Evolutionary conservation across 2,888 invertebrate species (phyloP), one percentile per base, ranked within the genome.

Genomic region (Empis stercorea): DNA sequence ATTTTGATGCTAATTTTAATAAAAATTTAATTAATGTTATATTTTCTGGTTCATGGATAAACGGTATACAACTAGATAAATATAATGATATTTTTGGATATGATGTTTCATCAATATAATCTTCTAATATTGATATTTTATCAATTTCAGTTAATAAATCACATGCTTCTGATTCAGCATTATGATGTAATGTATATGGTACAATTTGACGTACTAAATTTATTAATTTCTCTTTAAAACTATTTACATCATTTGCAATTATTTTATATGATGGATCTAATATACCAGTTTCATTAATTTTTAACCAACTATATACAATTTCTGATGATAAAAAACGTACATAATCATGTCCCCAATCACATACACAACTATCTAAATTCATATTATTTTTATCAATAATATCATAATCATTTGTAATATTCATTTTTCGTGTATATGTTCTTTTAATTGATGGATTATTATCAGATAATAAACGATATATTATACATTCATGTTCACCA

Each of bases 321-420:
- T 84, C 84, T 43, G 77, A 78, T 58, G 84, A 83, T 44, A 85
- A 71, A 71, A 94, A 93, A 53, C 91, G 77, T 48, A 95, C 88
- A 74, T 94, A 95, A 73, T 95, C 95, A 72, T 95, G 94, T 2
- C 95, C 95, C 95, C 95, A 95, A 60, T 89, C 87, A 15, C 91
- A 91, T 53, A 95, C 84, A 63, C 85, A 83, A 50, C 80, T 79
- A 17, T 81, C 81, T 34, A 89, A 87, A 7, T 2, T 27, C 4
- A 6, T 9, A 27, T 27, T 27, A 20, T 20, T 20, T 4, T 20
- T 20, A 20, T 20, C 5, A 20, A 4, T 20, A 20, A 4, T 20
- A 20, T 20, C 5, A 20, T 20, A 4, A 27, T 27, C 23, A 27
- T 27, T 27, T 27, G 23, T 27, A 4, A 9, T 27, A 27, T 27